A percentile compares a stretch with the other conserved stretches of the same genome.
phyloP scores from a whole-genome alignment of 2,888 invertebrate species.

The Hypomecis punctinalis region DNA sequence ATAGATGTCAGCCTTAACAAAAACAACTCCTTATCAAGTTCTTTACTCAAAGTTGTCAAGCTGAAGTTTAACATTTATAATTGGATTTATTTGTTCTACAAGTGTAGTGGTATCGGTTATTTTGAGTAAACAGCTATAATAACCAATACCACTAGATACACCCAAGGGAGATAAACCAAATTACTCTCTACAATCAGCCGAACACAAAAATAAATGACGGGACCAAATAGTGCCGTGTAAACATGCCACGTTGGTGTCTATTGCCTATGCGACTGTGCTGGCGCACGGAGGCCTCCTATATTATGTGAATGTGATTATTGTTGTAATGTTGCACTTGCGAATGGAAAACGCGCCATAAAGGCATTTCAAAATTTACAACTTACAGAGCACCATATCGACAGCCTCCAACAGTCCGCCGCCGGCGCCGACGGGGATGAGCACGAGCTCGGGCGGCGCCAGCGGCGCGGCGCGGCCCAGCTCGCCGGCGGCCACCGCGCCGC shows the following conservation, averaged over 20 bases:
- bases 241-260: conserved; percentile 51
- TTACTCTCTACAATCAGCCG: not conserved
- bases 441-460: conserved; percentile 81
- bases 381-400: conserved; percentile 88
- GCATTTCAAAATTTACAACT: conserved; percentile 85
- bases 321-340: conserved; percentile 66
- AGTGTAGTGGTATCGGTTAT: not conserved
- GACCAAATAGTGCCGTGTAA: conserved; percentile 54
- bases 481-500: conserved; percentile 82
- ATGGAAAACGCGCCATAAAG: conserved; percentile 82
- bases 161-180: not conserved
- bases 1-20: not conserved
- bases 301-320: conserved; percentile 29
- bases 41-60: not conserved
- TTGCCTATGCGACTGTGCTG: conserved; percentile 69
- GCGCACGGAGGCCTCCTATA: conserved; percentile 76
- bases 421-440: conserved; percentile 85
- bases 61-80: not conserved
- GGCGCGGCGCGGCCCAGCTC: conserved; percentile 82
- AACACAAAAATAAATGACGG: not conserved
- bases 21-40: not conserved
- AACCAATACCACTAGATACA: not conserved
- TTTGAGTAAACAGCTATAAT: not conserved
- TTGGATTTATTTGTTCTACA: not conserved
- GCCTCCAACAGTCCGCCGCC: conserved; percentile 89